A percentile compares a stretch with the other conserved stretches of the same genome.
Evolutionary conservation across 2,797 vertebrate species (phyloP).

Genomic region (Diplodus sargus): DNA sequence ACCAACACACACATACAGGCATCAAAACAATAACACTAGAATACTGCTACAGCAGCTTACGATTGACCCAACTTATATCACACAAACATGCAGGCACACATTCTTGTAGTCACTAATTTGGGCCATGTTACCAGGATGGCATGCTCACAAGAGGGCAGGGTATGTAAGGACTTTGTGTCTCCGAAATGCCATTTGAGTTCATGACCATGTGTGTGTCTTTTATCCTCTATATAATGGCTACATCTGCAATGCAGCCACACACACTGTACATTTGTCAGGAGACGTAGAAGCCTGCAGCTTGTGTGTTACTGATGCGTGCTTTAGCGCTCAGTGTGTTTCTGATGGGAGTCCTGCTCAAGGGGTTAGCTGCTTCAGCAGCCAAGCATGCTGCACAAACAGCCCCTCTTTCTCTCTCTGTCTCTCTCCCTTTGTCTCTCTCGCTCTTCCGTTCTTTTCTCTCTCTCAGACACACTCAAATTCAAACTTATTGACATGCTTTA

Average conservation of each 20-base stretch:
- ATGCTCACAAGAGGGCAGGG: background rate
- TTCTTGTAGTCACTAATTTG: background rate
- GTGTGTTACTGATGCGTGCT: constrained; percentile 62
- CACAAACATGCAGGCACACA: background rate
- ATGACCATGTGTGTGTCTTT: constrained; percentile 12
- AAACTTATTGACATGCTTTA: constrained; percentile 29
- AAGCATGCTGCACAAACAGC: constrained; percentile 62
- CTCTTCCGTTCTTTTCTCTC: background rate
- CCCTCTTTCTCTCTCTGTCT: constrained; percentile 32
- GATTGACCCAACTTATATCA: background rate
- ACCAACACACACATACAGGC: background rate
- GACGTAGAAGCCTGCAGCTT: constrained; percentile 47
- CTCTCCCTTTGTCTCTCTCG: constrained; percentile 11
- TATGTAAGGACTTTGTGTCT: background rate
- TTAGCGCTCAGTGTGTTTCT: constrained; percentile 65
- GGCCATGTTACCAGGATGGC: background rate
- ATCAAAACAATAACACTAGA: background rate
- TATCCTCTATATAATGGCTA: constrained; percentile 15
- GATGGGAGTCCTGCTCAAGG: constrained; percentile 62
- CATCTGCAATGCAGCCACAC: background rate
- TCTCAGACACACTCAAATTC: constrained; percentile 24
- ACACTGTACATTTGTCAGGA: constrained; percentile 20
- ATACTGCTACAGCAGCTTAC: background rate
- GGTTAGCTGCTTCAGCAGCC: constrained; percentile 72
- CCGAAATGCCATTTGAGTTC: constrained; percentile 4